A percentile compares a stretch with the other conserved stretches of the same genome.
phyloP scores from a whole-genome alignment of 2,888 invertebrate species.

The Synanthedon vespiformis region DNA sequence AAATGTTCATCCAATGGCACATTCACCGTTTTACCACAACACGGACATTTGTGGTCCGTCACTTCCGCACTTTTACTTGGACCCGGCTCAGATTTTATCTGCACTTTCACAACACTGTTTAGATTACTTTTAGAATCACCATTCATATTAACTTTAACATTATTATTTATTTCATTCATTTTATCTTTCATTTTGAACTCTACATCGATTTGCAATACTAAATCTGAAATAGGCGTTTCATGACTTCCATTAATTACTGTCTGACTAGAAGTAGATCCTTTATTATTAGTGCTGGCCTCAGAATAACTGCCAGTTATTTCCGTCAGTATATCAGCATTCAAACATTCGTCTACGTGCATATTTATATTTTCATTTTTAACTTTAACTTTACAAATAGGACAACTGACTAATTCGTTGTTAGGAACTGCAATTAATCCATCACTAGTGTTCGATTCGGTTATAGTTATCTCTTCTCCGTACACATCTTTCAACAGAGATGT shows the following conservation, averaged over 20 bases:
- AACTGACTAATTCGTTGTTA: conserved; percentile 31
- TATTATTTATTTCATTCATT: not conserved
- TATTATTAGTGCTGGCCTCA: not conserved
- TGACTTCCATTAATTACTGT: not conserved
- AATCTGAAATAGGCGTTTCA: not conserved
- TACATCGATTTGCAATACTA: not conserved
- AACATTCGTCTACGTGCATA: conserved; percentile 55
- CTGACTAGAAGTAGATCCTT: not conserved
- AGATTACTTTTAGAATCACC: conserved; percentile 11
- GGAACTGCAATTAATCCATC: conserved; percentile 28
- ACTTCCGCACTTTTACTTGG: conserved; percentile 12
- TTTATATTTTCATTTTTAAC: conserved; percentile 43
- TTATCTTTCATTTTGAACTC: not conserved
- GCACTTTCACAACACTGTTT: conserved; percentile 11
- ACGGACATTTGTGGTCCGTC: conserved; percentile 41
- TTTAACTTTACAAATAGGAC: conserved; percentile 59
- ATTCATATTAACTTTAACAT: conserved; percentile 4
- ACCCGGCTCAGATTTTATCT: conserved; percentile 20
- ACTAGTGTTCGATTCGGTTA: conserved; percentile 23
- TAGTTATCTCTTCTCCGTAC: conserved; percentile 46
- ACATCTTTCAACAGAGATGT: conserved; percentile 44
- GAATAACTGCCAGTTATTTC: not conserved
- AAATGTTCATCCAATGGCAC: conserved; percentile 53
- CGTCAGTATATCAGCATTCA: conserved; percentile 45
- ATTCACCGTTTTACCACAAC: conserved; percentile 40